Percentiles rank a stretch among this genome's conserved stretches.
phyloP scores from a whole-genome alignment of 1,140 invertebrate genomes.

The Neoseiulus cucumeris region DNA sequence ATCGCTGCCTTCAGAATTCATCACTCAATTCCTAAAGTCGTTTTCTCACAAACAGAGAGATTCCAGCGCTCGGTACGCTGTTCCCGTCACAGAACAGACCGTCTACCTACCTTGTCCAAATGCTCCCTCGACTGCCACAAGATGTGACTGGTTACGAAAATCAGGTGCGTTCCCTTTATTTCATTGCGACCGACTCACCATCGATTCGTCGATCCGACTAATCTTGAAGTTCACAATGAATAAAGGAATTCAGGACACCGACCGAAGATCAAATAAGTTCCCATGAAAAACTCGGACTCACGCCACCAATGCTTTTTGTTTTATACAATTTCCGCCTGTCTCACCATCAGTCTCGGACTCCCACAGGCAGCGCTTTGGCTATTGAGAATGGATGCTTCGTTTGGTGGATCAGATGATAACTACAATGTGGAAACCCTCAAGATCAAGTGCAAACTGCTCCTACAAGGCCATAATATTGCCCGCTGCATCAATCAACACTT shows the following conservation, averaged over 20 bases:
- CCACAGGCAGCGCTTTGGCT: neutral
- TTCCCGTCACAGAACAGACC: neutral
- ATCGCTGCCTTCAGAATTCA: too few species aligned
- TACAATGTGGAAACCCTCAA: neutral
- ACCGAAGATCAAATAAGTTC: too few species aligned
- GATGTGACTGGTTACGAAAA: constrained; percentile 1
- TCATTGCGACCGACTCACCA: too few species aligned
- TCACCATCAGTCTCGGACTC: too few species aligned
- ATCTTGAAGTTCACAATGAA: too few species aligned
- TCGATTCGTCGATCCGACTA: too few species aligned
- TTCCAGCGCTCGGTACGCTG: neutral
- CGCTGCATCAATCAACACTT: neutral
- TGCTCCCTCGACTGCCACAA: neutral
- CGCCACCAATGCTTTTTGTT: too few species aligned
- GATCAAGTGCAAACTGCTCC: neutral
- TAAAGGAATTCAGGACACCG: too few species aligned
- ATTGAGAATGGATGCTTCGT: neutral
- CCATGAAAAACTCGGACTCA: too few species aligned
- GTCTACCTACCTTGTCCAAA: neutral
- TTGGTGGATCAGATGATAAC: neutral
- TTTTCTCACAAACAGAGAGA: neutral
- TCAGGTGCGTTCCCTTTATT: neutral
- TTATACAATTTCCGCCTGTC: too few species aligned
- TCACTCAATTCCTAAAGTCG: too few species aligned
- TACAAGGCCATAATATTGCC: neutral